A percentile compares a stretch with the other conserved stretches of the same genome.
Conservation (phyloP, 2,797 vertebrate genomes). For the Bovichtus diacanthus region DNA sequence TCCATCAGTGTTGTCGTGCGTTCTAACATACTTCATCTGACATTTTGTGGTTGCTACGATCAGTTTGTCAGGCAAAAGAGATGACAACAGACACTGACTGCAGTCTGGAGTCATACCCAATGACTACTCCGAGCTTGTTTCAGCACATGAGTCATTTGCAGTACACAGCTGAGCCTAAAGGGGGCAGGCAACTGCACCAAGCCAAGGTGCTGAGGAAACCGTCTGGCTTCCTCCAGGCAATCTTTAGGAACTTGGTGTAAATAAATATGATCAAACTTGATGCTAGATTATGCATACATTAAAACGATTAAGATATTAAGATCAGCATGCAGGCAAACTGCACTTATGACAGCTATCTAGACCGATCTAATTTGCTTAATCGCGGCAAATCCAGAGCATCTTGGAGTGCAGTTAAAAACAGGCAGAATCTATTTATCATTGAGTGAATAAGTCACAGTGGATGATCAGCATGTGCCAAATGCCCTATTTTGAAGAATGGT, state of each 20-base stretch:
- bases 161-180: constrained; percentile 60
- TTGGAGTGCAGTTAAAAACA: constrained; percentile 12
- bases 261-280: constrained; percentile 42
- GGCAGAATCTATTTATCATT: constrained; percentile 48
- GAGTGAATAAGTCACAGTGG: constrained; percentile 61
- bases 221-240: constrained; percentile 42
- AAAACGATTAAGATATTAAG: constrained; percentile 38
- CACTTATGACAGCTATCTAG: constrained; percentile 16
- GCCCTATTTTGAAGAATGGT: constrained; percentile 37
- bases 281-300: constrained; percentile 42
- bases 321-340: constrained; percentile 5
- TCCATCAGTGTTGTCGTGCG: neutral
- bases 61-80: neutral
- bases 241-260: constrained; percentile 32
- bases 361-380: constrained; percentile 41
- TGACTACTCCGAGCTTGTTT: neutral
- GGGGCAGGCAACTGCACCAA: constrained; percentile 71
- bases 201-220: constrained; percentile 4
- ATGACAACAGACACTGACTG: constrained; percentile 1
- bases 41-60: constrained; percentile 2
- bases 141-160: constrained; percentile 41
- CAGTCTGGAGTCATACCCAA: neutral
- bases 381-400: constrained; percentile 12
- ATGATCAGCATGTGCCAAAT: constrained; percentile 55
- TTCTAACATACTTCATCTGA: neutral